Base-by-base conservation (phyloP, 2,113 vertebrate genomes). In the Trichechus manatus region DNA sequence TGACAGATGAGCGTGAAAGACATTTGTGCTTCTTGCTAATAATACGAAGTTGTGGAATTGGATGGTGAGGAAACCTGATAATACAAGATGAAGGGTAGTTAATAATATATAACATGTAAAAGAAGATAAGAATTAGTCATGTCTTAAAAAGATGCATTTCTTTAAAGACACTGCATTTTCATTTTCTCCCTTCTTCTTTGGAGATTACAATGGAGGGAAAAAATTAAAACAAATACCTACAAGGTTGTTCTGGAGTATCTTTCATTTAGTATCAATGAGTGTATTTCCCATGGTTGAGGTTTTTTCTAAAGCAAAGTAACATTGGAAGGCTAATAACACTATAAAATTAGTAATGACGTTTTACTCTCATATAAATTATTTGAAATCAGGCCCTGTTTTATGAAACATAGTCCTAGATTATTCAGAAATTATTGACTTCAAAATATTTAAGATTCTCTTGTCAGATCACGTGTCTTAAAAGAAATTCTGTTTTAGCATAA, bases 321-420 rank as follows among this genome's bases (percentile, higher is more conserved):
- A 61, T 13, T 84, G 66, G 23, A 44, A 47, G 15, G 9, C 29
- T 77, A 44, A 66, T 29, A 81, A 25, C 4, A 91, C 59, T 93
- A 81, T 91, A 85, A 88, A 89, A 63, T 74, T 4, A 63, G 19
- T 39, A 90, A 70, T 91, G 88, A 66, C 2, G 44, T 93, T 86
- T 94, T 75, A 75, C 8, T 84, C 2, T 7, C 66, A 7, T 77
- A 63, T 96, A 33, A 91, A 0, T 74, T 85, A 75, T 89, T 92
- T 88, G 29, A 97, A 86, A 97, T 33, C 15, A 88, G 88, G 0
- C 93, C 33, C 6, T 74, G 0, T 66, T 96, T 96, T n/a, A 92
- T 44, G 39, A 96, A 68, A 70, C 33, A 64, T 84, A 75, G 50
- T 84, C 27, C n/a, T 84, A 66, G 4, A 86, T 44, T 75, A 23